A percentile compares a stretch with the other conserved stretches of the same genome.
Conservation (phyloP, 2,113 vertebrate genomes). For the Otus sunia region DNA sequence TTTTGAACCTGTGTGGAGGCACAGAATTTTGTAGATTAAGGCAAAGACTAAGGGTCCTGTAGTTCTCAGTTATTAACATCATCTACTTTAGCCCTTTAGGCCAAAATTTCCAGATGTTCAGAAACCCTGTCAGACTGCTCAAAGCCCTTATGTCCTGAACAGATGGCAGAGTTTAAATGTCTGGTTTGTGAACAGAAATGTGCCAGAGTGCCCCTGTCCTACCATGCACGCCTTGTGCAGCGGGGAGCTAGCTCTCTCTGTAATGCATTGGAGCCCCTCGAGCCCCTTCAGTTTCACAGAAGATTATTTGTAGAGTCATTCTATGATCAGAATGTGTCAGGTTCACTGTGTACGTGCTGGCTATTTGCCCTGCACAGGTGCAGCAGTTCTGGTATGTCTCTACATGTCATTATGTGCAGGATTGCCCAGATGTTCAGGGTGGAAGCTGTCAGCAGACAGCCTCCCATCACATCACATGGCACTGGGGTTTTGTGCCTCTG, state of each 20-base stretch:
- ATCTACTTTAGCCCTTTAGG: not conserved
- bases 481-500: not conserved
- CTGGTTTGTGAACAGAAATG: not conserved
- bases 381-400: not conserved
- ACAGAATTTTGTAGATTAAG: not conserved
- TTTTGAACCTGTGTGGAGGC: not conserved
- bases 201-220: not conserved
- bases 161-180: conserved; percentile 19
- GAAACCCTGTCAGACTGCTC: not conserved
- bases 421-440: not conserved
- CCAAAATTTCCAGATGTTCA: conserved; percentile 27
- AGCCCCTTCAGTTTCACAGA: not conserved
- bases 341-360: rapidly evolving
- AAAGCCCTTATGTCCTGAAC: not conserved
- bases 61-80: not conserved
- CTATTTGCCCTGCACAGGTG: not conserved
- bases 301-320: not conserved
- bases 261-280: not conserved
- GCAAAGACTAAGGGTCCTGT: not conserved
- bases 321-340: not conserved
- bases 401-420: not conserved
- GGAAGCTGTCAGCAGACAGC: not conserved
- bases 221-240: rapidly evolving
- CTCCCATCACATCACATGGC: rapidly evolving
- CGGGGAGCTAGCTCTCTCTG: rapidly evolving